Conservation (phyloP, 2,797 vertebrate species). For the Fundulus diaphanus region DNA sequence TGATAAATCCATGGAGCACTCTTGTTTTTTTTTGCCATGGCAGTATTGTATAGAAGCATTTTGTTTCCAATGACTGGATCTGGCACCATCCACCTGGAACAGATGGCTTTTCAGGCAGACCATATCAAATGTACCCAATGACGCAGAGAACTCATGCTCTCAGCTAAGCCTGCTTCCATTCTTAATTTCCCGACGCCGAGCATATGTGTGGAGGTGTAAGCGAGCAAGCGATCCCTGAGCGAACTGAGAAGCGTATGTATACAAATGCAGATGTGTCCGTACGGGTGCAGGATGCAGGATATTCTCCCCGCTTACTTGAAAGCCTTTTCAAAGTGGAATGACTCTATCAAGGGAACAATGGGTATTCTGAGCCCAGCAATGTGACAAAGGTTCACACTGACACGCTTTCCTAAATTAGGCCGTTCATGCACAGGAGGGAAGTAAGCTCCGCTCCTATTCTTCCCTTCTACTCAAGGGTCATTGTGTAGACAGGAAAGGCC, state of each 20-base stretch:
- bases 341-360: constrained; percentile 78
- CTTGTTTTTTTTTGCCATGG: neutral
- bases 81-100: constrained; percentile 70
- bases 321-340: constrained; percentile 63
- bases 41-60: neutral
- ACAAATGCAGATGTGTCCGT: constrained; percentile 67
- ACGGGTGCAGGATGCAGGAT: constrained; percentile 55
- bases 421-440: constrained; percentile 74
- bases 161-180: constrained; percentile 77
- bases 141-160: constrained; percentile 74
- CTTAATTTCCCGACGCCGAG: constrained; percentile 64
- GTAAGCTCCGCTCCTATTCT: constrained; percentile 73
- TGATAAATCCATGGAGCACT: neutral
- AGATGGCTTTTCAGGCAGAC: constrained; percentile 77
- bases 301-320: constrained; percentile 53
- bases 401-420: constrained; percentile 81
- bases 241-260: constrained; percentile 25
- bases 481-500: constrained; percentile 79
- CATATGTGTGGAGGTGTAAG: constrained; percentile 38
- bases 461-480: constrained; percentile 73
- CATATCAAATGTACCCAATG: constrained; percentile 78
- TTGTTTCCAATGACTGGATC: constrained; percentile 11
- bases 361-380: constrained; percentile 74
- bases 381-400: constrained; percentile 82
- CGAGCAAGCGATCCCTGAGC: constrained; percentile 19